Percentiles rank a stretch among this genome's conserved stretches.
Evolutionary conservation across 2,888 invertebrate genomes (phyloP).

Genomic region (Oegoconia quadripuncta): DNA sequence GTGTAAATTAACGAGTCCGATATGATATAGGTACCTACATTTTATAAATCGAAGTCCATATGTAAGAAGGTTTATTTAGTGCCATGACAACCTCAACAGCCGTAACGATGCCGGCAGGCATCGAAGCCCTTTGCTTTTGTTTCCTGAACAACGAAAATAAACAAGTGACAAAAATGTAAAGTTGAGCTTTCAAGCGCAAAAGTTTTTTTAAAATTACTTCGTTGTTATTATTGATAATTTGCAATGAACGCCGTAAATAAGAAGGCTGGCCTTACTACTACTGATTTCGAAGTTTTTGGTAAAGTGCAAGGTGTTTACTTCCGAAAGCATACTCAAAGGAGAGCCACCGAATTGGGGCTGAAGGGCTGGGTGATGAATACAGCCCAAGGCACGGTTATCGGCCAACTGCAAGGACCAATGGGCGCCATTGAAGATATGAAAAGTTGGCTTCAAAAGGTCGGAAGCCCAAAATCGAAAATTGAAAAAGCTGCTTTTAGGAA

Average conservation of each 20-base stretch:
- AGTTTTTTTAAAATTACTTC: not conserved
- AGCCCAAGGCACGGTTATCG: conserved; percentile 82
- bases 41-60: no score
- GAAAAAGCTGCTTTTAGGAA: conserved; percentile 83
- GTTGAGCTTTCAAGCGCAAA: not conserved
- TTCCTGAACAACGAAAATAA: conserved; percentile 37
- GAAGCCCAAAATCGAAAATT: conserved; percentile 84
- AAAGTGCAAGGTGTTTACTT: conserved; percentile 80
- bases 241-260: conserved; percentile 23
- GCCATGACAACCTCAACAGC: conserved; percentile 35
- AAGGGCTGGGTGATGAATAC: conserved; percentile 89
- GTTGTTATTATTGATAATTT: conserved; percentile 2
- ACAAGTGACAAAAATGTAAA: conserved; percentile 24
- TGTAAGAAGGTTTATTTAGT: conserved; percentile 17
- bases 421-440: conserved; percentile 81
- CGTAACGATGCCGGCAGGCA: conserved; percentile 17
- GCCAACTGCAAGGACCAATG: conserved; percentile 81
- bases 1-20: no score
- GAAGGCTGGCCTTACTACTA: conserved; percentile 36
- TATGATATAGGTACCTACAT: no score
- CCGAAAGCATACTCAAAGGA: conserved; percentile 82
- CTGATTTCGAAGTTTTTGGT: conserved; percentile 81
- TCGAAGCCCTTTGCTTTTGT: conserved; percentile 21
- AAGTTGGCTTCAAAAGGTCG: conserved; percentile 75
- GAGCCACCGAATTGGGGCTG: conserved; percentile 80